Evolutionary conservation across 2,797 vertebrate genomes (phyloP).

Genomic region (Etheostoma nigrum): DNA sequence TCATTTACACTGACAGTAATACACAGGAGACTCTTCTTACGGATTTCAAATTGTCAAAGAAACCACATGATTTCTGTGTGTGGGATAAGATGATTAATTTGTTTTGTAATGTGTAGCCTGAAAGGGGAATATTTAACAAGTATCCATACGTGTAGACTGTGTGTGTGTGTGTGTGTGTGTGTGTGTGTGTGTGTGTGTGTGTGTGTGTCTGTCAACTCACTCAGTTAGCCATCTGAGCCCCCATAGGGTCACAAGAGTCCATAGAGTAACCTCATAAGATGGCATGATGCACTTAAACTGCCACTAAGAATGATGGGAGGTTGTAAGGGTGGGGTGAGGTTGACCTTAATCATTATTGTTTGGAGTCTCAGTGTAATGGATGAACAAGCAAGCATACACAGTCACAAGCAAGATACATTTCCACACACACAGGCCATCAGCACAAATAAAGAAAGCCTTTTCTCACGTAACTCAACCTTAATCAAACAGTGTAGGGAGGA

Average conservation of each 20-base stretch:
- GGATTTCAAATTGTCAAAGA: background rate
- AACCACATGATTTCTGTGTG: conserved; percentile 1
- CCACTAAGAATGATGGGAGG: conserved; percentile 46
- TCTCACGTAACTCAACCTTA: conserved; percentile 16
- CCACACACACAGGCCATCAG: background rate
- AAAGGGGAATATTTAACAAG: background rate
- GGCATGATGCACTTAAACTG: conserved; percentile 52
- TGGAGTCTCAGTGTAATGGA: conserved; percentile 3
- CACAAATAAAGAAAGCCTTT: background rate
- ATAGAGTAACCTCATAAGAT: conserved; percentile 29
- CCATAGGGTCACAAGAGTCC: conserved; percentile 23
- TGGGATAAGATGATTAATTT: background rate
- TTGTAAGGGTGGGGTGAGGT: conserved; percentile 28
- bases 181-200: background rate
- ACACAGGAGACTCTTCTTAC: conserved; percentile 17
- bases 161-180: background rate
- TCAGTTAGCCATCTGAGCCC: conserved; percentile 53
- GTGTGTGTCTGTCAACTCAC: conserved; percentile 13
- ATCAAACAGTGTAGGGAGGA: conserved; percentile 15
- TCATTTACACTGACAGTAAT: conserved; percentile 47
- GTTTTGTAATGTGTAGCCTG: conserved; percentile 7
- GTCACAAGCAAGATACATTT: background rate
- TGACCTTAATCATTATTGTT: conserved; percentile 32
- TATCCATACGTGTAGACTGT: conserved; percentile 6
- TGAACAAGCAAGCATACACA: background rate